Evolutionary conservation across 2,797 vertebrate species (phyloP).

Genomic region (Pantherophis vulpinus): DNA sequence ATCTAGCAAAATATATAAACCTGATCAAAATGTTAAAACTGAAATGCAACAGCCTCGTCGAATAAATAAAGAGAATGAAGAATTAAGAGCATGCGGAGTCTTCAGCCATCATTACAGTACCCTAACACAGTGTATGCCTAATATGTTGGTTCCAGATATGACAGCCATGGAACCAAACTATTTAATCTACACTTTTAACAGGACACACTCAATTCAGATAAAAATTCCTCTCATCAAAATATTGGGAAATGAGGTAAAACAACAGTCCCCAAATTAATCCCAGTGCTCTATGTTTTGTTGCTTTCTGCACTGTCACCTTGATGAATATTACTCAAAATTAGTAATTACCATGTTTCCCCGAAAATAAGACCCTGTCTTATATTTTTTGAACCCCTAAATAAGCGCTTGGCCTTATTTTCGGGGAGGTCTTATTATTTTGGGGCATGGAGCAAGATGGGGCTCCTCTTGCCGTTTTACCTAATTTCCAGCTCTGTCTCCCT

Average conservation of each 20-base stretch:
- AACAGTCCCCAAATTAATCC: background rate
- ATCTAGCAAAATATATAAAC: background rate
- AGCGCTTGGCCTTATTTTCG: too few relatives aligned
- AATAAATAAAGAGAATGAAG: background rate
- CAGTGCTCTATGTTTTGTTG: background rate
- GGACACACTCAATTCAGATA: background rate
- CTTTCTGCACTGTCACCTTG: background rate
- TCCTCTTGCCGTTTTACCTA: too few relatives aligned
- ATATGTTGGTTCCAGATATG: background rate
- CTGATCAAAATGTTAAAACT: background rate
- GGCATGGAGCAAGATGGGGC: too few relatives aligned
- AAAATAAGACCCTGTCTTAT: too few relatives aligned
- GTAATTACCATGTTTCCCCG: background rate
- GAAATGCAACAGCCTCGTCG: background rate
- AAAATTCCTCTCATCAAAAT: background rate
- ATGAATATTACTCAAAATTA: background rate
- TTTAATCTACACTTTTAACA: background rate
- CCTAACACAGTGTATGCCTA: background rate
- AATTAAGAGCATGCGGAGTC: background rate
- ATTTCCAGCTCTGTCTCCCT: too few relatives aligned
- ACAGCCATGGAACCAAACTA: background rate
- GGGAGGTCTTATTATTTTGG: too few relatives aligned
- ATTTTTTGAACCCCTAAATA: too few relatives aligned
- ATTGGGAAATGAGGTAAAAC: background rate
- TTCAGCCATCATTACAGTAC: background rate